phyloP scores from a whole-genome alignment of 37 sponge, comb jelly and placozoan genomes.

The Agelas oroides region DNA sequence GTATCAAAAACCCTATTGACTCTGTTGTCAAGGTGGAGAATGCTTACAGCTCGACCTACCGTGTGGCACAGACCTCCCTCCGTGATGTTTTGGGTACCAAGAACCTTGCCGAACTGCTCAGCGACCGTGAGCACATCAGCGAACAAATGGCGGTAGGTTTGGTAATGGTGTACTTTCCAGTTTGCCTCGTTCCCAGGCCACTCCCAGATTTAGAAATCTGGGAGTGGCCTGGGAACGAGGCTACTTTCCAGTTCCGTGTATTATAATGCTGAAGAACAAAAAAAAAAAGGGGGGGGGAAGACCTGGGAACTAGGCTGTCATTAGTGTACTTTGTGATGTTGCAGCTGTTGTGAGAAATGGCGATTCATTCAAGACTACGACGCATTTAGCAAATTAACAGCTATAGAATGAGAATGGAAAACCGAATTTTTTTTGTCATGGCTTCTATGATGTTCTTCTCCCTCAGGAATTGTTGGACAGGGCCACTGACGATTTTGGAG shows the following conservation, averaged over 20 bases:
- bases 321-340: background rate
- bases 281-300: too few species aligned
- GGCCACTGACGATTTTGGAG: constrained; percentile 95
- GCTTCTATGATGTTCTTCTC: background rate
- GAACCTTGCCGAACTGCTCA: constrained; percentile 87
- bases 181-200: too few species aligned
- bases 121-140: constrained; percentile 86
- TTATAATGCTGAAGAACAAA: too few species aligned
- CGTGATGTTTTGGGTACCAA: constrained; percentile 91
- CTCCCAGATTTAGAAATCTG: too few species aligned
- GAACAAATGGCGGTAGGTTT: constrained; percentile 76
- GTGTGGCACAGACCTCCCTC: constrained; percentile 93
- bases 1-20: constrained; percentile 73
- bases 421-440: background rate
- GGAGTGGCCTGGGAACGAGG: too few species aligned
- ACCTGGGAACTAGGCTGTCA: too few species aligned
- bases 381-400: too few species aligned
- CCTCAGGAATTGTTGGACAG: constrained; percentile 74
- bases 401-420: too few species aligned
- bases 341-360: background rate
- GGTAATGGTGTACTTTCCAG: background rate
- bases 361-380: too few species aligned
- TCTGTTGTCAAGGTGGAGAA: constrained; percentile 86
- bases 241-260: too few species aligned
- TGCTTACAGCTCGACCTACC: constrained; percentile 67